Evolutionary conservation across 2,113 vertebrate genomes (phyloP).

Genomic region (Myocastor coypus): DNA sequence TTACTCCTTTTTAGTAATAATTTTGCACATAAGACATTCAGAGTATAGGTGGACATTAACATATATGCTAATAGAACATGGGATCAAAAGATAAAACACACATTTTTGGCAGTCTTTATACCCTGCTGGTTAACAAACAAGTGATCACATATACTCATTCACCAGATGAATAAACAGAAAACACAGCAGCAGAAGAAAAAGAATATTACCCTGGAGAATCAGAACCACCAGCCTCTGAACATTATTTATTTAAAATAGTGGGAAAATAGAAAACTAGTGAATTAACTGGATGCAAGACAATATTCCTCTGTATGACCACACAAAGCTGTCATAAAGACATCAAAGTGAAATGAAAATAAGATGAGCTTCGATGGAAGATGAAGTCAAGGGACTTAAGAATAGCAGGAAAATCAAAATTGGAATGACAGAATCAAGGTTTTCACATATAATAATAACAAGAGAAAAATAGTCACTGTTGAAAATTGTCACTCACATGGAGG

Average conservation of each 20-base stretch:
- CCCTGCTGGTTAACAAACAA: not conserved
- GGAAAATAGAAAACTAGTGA: not conserved
- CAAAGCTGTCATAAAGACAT: not conserved
- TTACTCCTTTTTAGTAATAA: not conserved
- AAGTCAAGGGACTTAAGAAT: not conserved
- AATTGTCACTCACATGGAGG: conserved; percentile 5
- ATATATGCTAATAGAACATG: not conserved
- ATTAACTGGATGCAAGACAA: not conserved
- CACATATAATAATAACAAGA: not conserved
- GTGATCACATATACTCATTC: not conserved
- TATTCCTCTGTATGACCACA: not conserved
- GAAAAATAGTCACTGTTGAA: not conserved
- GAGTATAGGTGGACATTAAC: not conserved
- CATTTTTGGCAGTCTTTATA: not conserved
- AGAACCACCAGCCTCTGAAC: not conserved
- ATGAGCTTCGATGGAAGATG: conserved; percentile 9
- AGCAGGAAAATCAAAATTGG: conserved; percentile 27
- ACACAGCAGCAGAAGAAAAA: not conserved
- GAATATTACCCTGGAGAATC: not conserved
- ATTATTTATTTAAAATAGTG: not conserved
- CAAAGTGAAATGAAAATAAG: conserved; percentile 26
- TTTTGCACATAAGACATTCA: not conserved
- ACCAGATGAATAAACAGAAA: not conserved
- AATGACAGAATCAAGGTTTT: not conserved
- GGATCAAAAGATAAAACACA: not conserved